Conservation (phyloP, 1,140 invertebrate genomes). For the Luehdorfia chinensis region DNA sequence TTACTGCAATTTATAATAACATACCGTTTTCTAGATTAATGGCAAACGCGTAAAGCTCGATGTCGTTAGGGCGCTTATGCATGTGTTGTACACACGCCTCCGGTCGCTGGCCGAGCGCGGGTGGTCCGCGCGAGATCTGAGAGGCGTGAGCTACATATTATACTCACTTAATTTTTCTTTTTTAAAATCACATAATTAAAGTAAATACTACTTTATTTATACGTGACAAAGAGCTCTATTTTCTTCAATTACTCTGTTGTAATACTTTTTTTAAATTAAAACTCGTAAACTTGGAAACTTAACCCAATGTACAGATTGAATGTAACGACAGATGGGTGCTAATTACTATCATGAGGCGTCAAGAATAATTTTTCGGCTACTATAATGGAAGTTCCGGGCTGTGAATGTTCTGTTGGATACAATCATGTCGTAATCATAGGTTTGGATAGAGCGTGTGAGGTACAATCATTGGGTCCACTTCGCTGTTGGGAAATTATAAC, state of each 20-base stretch:
- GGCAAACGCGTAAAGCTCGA: slow-evolving; percentile 8
- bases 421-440: slow-evolving; percentile 68
- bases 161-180: slow-evolving; percentile 17
- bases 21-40: slow-evolving; percentile 13
- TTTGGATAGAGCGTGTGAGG: slow-evolving; percentile 54
- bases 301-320: slow-evolving; percentile 22
- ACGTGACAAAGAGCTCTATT: slow-evolving; percentile 23
- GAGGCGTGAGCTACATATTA: slow-evolving; percentile 57
- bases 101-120: slow-evolving; percentile 49
- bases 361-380: slow-evolving; percentile 68
- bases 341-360: slow-evolving; percentile 64
- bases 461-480: no score
- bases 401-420: slow-evolving; percentile 63
- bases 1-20: slow-evolving; percentile 7
- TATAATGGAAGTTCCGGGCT: slow-evolving; percentile 66
- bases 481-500: slow-evolving; percentile 57
- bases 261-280: slow-evolving; percentile 23
- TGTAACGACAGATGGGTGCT: slow-evolving; percentile 56
- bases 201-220: slow-evolving; percentile 26
- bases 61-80: neutral
- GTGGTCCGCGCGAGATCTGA: slow-evolving; percentile 51
- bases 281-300: slow-evolving; percentile 8
- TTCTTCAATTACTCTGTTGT: slow-evolving; percentile 14
- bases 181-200: slow-evolving; percentile 15
- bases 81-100: slow-evolving; percentile 38